Percentiles rank a stretch among this genome's conserved stretches.
Evolutionary conservation across 1,140 invertebrate genomes (phyloP).

Genomic region (Ceratina australensis): DNA sequence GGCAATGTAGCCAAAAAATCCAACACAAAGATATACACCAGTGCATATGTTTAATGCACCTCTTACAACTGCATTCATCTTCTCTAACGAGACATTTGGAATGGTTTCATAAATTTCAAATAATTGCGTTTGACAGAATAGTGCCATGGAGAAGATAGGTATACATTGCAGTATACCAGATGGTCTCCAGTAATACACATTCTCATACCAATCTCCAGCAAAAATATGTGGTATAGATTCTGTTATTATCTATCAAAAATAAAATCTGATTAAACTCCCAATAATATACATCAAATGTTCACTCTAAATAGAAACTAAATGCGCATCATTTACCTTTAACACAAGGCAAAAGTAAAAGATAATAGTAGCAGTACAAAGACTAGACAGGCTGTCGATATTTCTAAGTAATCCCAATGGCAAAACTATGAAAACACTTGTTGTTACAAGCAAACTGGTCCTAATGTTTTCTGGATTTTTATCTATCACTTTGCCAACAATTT

Average conservation of each 20-base stretch:
- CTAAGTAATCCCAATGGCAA: conserved; percentile 93
- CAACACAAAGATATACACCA: conserved; percentile 91
- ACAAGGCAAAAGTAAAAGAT: conserved; percentile 94
- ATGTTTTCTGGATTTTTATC: conserved; percentile 86
- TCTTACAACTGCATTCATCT: conserved; percentile 92
- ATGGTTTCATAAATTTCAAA: conserved; percentile 97
- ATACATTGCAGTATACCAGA: conserved; percentile 92
- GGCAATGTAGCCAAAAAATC: conserved; percentile 97
- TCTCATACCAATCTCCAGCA: conserved; percentile 85
- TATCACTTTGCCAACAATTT: conserved; percentile 91
- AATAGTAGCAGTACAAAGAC: conserved; percentile 93
- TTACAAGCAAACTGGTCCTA: conserved; percentile 83
- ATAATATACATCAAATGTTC: conserved; percentile 2
- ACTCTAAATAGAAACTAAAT: conserved; percentile 6
- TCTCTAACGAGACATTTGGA: conserved; percentile 91
- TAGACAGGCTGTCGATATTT: conserved; percentile 94
- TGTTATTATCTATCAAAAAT: conserved; percentile 82
- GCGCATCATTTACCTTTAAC: conserved; percentile 85
- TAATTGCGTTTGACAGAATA: conserved; percentile 97
- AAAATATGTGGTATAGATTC: conserved; percentile 88
- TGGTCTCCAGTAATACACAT: conserved; percentile 91
- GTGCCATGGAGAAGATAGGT: conserved; percentile 96
- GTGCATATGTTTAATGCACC: conserved; percentile 96
- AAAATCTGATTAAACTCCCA: neutral
- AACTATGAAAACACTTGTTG: conserved; percentile 91